Evolutionary conservation across 2,888 invertebrate genomes (phyloP).

Genomic region (Drosophila setosimentum): DNA sequence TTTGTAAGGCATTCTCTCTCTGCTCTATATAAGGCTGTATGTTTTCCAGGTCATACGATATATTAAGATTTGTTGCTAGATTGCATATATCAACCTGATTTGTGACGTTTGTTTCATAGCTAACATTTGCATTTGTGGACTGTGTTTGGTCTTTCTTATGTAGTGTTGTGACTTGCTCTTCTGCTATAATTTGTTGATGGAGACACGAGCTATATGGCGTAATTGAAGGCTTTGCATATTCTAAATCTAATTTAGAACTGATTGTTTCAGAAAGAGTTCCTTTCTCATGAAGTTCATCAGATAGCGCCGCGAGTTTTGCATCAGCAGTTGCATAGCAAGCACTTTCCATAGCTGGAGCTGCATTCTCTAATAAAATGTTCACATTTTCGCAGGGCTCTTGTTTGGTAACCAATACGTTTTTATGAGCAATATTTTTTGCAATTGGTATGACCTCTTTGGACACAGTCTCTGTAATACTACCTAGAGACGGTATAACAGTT

Average conservation of each 20-base stretch:
- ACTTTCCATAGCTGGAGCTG: conserved; percentile 27
- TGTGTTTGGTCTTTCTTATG: conserved; percentile 39
- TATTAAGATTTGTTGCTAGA: conserved; percentile 8
- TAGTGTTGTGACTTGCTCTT: conserved; percentile 61
- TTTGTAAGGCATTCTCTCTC: conserved; percentile 34
- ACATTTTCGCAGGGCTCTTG: conserved; percentile 67
- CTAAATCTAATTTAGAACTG: conserved; percentile 18
- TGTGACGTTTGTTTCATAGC: conserved; percentile 37
- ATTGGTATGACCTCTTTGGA: conserved; percentile 27
- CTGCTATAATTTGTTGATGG: conserved; percentile 65
- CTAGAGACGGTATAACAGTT: conserved; percentile 50
- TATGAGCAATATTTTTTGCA: conserved; percentile 35
- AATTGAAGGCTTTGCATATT: conserved; percentile 46
- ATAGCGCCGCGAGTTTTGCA: conserved; percentile 38
- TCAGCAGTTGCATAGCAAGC: conserved; percentile 45
- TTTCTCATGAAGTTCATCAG: conserved; percentile 57
- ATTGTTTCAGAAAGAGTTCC: conserved; percentile 45
- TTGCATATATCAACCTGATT: conserved; percentile 36
- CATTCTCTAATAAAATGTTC: conserved; percentile 31
- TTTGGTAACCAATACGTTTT: conserved; percentile 60
- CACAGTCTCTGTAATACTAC: conserved; percentile 28
- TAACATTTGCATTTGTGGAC: conserved; percentile 38
- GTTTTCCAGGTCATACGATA: conserved; percentile 20
- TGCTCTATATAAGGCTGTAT: conserved; percentile 23
- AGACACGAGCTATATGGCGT: conserved; percentile 76